Conservation (phyloP, 2,888 invertebrate species). For the Uropetala carovei region DNA sequence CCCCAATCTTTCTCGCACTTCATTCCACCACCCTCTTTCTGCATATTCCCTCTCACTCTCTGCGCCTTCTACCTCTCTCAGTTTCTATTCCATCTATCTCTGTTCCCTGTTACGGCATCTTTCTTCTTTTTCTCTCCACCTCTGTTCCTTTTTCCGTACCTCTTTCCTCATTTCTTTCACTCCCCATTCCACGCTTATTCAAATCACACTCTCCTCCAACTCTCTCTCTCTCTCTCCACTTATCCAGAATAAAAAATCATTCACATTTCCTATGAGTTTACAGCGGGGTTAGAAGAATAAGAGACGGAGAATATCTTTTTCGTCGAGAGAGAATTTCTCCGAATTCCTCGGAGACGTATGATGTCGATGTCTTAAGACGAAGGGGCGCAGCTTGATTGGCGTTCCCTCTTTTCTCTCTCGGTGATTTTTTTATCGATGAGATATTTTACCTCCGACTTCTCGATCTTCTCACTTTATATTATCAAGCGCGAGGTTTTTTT, state of each 20-base stretch:
- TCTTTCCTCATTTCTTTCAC: neutral
- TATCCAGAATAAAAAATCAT: neutral
- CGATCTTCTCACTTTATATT: neutral
- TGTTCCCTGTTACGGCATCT: no score
- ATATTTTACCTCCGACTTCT: neutral
- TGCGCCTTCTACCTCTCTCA: neutral
- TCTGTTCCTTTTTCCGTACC: neutral
- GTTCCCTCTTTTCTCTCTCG: neutral
- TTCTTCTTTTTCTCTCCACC: neutral
- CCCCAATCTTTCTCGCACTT: no score
- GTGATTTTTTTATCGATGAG: neutral
- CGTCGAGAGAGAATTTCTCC: neutral
- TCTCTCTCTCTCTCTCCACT: neutral
- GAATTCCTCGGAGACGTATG: neutral
- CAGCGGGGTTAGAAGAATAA: no score
- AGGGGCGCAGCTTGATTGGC: neutral
- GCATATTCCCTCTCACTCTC: no score
- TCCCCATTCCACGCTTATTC: no score
- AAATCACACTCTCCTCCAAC: neutral
- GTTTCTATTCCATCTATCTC: no score
- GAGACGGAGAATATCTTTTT: neutral
- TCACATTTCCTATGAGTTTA: neutral
- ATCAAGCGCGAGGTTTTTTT: neutral
- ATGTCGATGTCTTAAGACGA: neutral
- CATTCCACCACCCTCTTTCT: no score